These are phyloP conservation scores for Girardinus metallicus DNA, from an alignment of 2,797 vertebrate species.

Conservation along the genomic window DNA sequence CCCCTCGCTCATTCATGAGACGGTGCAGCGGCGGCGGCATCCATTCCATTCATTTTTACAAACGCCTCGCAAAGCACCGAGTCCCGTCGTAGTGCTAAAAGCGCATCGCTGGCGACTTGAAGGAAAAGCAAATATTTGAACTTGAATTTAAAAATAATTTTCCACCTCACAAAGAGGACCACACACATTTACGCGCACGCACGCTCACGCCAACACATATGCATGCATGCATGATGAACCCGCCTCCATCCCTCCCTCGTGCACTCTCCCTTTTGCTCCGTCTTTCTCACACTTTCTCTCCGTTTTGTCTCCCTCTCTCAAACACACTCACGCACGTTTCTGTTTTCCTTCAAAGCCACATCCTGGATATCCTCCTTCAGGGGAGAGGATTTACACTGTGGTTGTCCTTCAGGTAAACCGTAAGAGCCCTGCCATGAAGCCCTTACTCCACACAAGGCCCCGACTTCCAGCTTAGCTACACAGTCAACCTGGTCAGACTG, in stretches of 20 bases:
- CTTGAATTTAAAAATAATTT: constrained; percentile 76
- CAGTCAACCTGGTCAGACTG: constrained; percentile 40
- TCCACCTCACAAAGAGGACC: constrained; percentile 73
- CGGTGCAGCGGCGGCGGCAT: constrained; percentile 29
- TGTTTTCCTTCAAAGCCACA: constrained; percentile 74
- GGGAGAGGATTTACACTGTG: constrained; percentile 77
- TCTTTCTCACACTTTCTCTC: constrained; percentile 13
- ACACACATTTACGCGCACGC: constrained; percentile 67
- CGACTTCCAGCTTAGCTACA: constrained; percentile 47
- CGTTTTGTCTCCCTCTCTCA: constrained; percentile 1
- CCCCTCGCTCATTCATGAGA: constrained; percentile 47
- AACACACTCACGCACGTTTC: constrained; percentile 34
- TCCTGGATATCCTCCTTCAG: constrained; percentile 73
- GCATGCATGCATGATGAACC: constrained; percentile 45
- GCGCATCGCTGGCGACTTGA: constrained; percentile 62
- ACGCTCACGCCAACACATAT: constrained; percentile 49
- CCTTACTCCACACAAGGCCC: constrained; percentile 42
- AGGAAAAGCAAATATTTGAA: constrained; percentile 80
- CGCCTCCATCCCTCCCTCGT: constrained; percentile 18
- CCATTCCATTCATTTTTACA: constrained; percentile 36
- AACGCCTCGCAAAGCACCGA: constrained; percentile 38
- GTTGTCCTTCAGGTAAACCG: constrained; percentile 76
- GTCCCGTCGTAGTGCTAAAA: constrained; percentile 62
- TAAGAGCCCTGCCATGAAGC: constrained; percentile 59
- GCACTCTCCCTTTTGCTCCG: constrained; percentile 1